Conservation (phyloP, 2,888 invertebrate genomes). For the Hofmannophila pseudospretella region DNA sequence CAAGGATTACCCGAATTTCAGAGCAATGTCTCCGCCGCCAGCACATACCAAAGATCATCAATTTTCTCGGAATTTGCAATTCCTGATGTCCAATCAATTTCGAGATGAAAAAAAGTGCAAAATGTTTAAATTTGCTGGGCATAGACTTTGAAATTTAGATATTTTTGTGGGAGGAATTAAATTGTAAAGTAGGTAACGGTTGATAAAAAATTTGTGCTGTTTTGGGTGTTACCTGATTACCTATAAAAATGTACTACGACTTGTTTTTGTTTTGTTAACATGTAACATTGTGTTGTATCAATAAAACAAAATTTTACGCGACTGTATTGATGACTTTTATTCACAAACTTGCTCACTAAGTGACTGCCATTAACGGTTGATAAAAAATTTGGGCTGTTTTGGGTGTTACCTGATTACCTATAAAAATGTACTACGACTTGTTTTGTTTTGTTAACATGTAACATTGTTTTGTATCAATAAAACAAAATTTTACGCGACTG, state of each 20-base stretch:
- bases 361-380: too few species aligned
- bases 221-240: too few species aligned
- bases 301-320: constrained; percentile 8
- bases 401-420: too few species aligned
- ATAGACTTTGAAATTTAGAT: constrained; percentile 33
- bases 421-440: neutral
- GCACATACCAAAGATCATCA: constrained; percentile 21
- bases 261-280: neutral
- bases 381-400: neutral
- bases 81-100: constrained; percentile 31
- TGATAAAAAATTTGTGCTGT: neutral
- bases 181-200: neutral
- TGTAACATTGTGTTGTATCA: constrained; percentile 1
- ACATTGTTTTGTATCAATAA: constrained; percentile 5
- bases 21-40: constrained; percentile 16
- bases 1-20: constrained; percentile 15
- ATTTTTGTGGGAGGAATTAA: neutral
- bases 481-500: constrained; percentile 5
- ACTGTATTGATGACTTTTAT: neutral
- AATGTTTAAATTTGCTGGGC: constrained; percentile 63
- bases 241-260: neutral
- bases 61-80: constrained; percentile 32
- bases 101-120: constrained; percentile 51
- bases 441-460: neutral
- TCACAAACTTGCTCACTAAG: neutral